Evolutionary conservation across 2,888 invertebrate species (phyloP), one percentile per base, ranked within the genome.

Genomic region (Macropis europaea): DNA sequence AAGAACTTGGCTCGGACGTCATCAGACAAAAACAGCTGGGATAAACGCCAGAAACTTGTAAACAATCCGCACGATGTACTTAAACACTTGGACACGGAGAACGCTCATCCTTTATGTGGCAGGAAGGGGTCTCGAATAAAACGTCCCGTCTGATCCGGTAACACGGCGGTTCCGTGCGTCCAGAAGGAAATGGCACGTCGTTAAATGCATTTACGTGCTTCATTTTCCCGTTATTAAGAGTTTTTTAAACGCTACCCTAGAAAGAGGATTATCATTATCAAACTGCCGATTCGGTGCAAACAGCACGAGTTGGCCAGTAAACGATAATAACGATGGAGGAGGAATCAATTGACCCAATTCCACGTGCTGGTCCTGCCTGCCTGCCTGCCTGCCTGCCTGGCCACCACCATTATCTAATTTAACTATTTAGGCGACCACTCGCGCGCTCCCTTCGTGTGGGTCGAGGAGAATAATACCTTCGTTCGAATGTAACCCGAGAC

Each of bases 291-390:
- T 62, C 50, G 71, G 60, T 68, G 53, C 64, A 69, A 45, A 53
- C 71, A 60, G 54, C 60, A 40, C 71, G 62, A 43, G 54, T 73
- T 72, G 69, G 67, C 56, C 40, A 48, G 68, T 66, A 66, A 74
- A 74, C 67, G 67, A 64, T 63, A 53, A 57, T 45, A 66, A 69
- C 57, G 73, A 52, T 47, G 56, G 74, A 80, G 79, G 76, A 81
- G 85, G 81, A 82, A 85, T 82, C 85, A 85, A 86, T 87, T 86
- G 84, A 87, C 84, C 85, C 76, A 85, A 85, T 87, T 85, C 80
- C 76, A 72, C 72, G 63, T 72, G 73, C 74, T 72, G 67, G 73
- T 71, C 68, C 73, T 71, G 76, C 56, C 70, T 63, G 64, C 38
- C n/a, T n/a, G n/a, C n/a, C n/a, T n/a, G n/a, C n/a, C n/a, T 71